phyloP scores from a whole-genome alignment of 2,113 vertebrate species.

The Callaeas wilsoni region DNA sequence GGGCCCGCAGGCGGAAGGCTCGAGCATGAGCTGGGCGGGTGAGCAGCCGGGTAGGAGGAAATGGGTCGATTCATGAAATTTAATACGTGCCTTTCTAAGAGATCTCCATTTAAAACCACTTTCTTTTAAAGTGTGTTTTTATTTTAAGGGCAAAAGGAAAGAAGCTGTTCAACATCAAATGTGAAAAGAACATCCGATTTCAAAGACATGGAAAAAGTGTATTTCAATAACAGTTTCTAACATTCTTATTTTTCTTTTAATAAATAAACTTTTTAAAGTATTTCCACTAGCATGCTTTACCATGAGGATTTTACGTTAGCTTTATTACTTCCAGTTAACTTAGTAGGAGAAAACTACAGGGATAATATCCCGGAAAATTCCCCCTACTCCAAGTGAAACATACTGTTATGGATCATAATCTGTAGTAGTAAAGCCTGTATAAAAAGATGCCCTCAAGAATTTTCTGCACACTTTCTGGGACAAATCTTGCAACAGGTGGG shows the following conservation, averaged over 20 bases:
- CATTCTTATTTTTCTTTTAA: background rate
- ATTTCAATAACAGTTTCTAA: background rate
- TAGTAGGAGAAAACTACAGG: background rate
- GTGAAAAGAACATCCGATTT: background rate
- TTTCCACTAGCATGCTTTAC: background rate
- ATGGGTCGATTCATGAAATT: background rate
- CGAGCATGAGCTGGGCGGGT: background rate
- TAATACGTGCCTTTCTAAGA: background rate
- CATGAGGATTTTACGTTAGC: background rate
- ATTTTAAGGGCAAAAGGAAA: background rate
- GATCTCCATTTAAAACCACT: background rate
- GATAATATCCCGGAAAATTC: background rate
- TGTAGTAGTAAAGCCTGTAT: background rate
- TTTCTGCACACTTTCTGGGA: background rate
- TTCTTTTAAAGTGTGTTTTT: background rate
- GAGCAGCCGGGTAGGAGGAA: background rate
- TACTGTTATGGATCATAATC: background rate
- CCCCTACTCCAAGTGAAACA: background rate
- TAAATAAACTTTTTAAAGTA: background rate
- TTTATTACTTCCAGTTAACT: background rate
- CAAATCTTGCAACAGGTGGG: background rate
- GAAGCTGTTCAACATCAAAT: background rate
- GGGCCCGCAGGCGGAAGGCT: too few species aligned
- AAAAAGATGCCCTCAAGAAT: background rate
- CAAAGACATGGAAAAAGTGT: background rate